phyloP scores from a whole-genome alignment of 2,888 invertebrate species.

The Drosophila antonietae region DNA sequence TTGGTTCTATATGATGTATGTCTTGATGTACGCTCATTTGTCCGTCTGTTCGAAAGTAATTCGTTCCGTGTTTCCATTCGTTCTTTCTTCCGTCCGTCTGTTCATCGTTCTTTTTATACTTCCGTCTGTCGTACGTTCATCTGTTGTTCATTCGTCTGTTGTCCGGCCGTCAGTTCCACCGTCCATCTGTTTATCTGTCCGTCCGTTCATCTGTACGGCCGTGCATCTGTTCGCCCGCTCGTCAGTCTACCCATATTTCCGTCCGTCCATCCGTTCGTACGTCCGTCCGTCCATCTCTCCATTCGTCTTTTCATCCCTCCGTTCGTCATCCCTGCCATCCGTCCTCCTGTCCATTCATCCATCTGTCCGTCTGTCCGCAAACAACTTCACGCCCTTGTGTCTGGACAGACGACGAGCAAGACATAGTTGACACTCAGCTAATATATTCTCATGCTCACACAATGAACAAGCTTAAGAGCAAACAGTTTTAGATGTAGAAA shows the following conservation, averaged over 20 bases:
- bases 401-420: too few species aligned
- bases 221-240: not conserved
- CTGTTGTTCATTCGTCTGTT: not conserved
- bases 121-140: not conserved
- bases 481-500: too few species aligned
- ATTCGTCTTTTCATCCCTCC: too few species aligned
- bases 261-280: too few species aligned
- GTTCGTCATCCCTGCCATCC: too few species aligned
- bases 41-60: not conserved
- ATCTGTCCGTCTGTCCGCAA: not conserved
- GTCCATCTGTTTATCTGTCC: not conserved
- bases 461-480: too few species aligned
- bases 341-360: too few species aligned
- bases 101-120: not conserved
- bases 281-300: too few species aligned
- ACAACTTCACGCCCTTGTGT: too few species aligned
- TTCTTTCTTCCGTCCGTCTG: not conserved
- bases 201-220: not conserved
- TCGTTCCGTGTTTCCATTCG: not conserved
- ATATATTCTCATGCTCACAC: too few species aligned
- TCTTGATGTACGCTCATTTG: not conserved
- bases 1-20: not conserved
- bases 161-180: not conserved
- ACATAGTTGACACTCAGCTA: too few species aligned
- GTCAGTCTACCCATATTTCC: not conserved